Base-by-base conservation (phyloP, 2,113 vertebrate species). In the Egretta garzetta region DNA sequence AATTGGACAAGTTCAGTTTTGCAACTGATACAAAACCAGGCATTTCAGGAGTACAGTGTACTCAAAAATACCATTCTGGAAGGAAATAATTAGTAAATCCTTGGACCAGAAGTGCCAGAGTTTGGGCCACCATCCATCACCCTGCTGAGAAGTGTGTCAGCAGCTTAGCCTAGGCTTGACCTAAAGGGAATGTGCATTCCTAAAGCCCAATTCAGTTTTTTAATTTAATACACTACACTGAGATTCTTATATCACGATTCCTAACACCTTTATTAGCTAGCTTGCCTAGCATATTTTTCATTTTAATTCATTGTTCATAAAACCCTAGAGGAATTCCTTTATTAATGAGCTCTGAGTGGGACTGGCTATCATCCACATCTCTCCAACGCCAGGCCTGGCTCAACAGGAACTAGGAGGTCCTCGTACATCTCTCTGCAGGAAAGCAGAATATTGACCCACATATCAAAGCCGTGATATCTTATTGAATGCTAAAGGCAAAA, bases 291-390 rank as follows among this genome's bases (percentile, higher is more conserved):
- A 0, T 35, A 53, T 84, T 92, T 91, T 64, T 41, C 71, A 77
- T 80, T 59, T 88, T 50, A 71, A 81, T 81, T 93, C 86, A 60
- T 19, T 45, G 70, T 19, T 91, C 50, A 68, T 32, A 67, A 96
- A 74, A 18, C 66, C 92, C 96, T 64, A 20, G 88, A 92, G 92
- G 72, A 93, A 80, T 20, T 28, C 27, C 71, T 94, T 79, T 75
- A 84, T 95, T 93, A 93, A 95, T 75, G 91, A 96, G 91, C 35
- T 92, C 16, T 26, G 73, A 85, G 92, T 8, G 33, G 76, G 79
- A 80, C 32, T 70, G 67, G 86, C 81, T 66, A 56, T 67, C 93
- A 84, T 23, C 91, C 91, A 67, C 80, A 56, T 43, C 84, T 62
- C 80, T 75, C 35, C 39, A 14, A 8, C 1, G 70, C 33, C 93